Evolutionary conservation across 2,797 vertebrate genomes (phyloP).

Genomic region (Buphagus erythrorhynchus): DNA sequence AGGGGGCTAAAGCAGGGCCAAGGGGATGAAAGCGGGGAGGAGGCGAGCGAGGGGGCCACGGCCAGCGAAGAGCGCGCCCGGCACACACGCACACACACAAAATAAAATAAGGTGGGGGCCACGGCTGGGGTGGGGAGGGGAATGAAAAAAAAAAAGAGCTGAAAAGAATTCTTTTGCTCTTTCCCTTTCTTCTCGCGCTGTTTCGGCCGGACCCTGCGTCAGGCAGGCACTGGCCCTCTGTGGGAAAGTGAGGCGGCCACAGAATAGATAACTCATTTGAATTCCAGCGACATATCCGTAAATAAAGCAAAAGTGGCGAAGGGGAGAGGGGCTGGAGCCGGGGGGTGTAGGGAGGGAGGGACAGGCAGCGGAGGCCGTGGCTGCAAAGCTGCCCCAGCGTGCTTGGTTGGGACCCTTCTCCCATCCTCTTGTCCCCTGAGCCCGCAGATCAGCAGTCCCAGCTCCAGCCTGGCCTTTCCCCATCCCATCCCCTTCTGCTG

Average conservation of each 20-base stretch:
- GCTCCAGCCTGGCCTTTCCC: background rate
- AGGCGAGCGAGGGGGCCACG: constrained; percentile 38
- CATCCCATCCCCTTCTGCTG: constrained; percentile 13
- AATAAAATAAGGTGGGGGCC: constrained; percentile 31
- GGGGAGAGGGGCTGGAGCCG: constrained; percentile 25
- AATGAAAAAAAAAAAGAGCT: constrained; percentile 69
- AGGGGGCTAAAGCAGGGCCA: constrained; percentile 85
- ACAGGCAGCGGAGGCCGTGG: background rate
- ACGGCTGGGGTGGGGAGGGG: background rate
- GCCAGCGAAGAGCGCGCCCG: constrained; percentile 53
- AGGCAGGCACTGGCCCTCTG: constrained; percentile 76
- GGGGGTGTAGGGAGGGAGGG: background rate
- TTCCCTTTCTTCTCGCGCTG: constrained; percentile 68
- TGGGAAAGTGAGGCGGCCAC: constrained; percentile 83
- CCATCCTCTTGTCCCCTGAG: rapidly evolving
- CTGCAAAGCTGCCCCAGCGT: background rate
- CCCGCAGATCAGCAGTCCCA: rapidly evolving
- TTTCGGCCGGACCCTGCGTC: constrained; percentile 77
- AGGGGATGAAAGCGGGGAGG: constrained; percentile 67
- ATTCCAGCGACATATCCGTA: constrained; percentile 80
- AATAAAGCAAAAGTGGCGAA: constrained; percentile 79
- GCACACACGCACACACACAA: constrained; percentile 23
- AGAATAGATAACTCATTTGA: constrained; percentile 87
- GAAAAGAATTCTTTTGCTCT: constrained; percentile 83
- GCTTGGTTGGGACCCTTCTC: background rate